Base-by-base conservation (phyloP, 2,888 invertebrate genomes). In the Drosophila pseudotakahashii region DNA sequence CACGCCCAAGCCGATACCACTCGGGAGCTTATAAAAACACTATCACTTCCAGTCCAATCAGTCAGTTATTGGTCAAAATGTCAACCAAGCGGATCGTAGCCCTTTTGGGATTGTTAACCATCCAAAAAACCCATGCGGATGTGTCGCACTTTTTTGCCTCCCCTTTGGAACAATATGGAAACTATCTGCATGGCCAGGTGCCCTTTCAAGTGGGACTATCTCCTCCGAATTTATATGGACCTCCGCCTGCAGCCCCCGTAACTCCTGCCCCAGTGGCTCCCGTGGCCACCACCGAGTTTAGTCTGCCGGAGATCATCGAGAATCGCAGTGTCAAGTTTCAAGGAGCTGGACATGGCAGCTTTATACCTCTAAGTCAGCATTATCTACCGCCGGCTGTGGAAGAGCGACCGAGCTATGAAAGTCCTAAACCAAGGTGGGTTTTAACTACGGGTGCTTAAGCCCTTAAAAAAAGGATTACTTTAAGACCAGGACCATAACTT, bases 261-360 rank as follows among this genome's bases (percentile, higher is more conserved):
- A 73, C 68, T 1, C 74, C 86, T n/a, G 78, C 89, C 2, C 87
- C 89, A 0, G 86, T 88, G 2, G 81, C 89, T 13, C 86, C 89
- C 1, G 45, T 73, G 5, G 64, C 88, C 7, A 84, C 89, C 10
- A 89, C 90, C 0, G 90, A 91, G 51, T 90, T 89, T n/a, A 73
- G 64, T 3, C 60, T 92, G 26, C 92, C 92, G 0, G 92, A 92
- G 64, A 82, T 92, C 2, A 81, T 92, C 9, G 89, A 91, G 47
- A 92, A 92, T 77, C 90, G 91, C 11, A 83, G 77, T 52, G 59
- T 83, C 0, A 86, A 73, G 68, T 60, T 59, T 11, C 59, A 57
- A 7, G 70, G 72, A 5, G 78, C 77, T 36, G 76, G 76, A 7
- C 81, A 80, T 37, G 79, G 73, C 13, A 82, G 81, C 42, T 90